Evolutionary conservation across 2,797 vertebrate genomes (phyloP), one percentile per base, ranked within the genome.

Genomic region (Xiphorhynchus erythropygius): DNA sequence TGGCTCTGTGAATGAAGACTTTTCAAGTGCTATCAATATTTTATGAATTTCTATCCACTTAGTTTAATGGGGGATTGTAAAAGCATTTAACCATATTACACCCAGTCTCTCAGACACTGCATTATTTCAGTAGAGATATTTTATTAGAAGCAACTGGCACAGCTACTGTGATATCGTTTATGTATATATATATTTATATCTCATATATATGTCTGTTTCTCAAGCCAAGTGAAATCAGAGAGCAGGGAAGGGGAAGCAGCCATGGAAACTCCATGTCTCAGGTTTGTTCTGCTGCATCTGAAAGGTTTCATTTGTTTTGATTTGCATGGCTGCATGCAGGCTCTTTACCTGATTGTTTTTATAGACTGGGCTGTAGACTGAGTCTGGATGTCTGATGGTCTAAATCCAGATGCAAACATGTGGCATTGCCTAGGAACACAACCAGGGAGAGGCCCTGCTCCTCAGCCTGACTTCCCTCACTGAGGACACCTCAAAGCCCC

Each of bases 31-130:
- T 96, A 97, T 98, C 97, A 98, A 97, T 98, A 97, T 98, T 98
- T 98, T 98, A 98, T 98, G 97, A 96, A 98, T 98, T 97, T 97
- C 96, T 96, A 97, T 98, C 97, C 94, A 98, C 97, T 98, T 97
- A 96, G 88, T 98, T 98, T 98, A 98, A 98, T 98, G 96, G 97
- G 90, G 94, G 95, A 97, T 97, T 97, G 95, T 98, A 98, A 98
- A 98, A 98, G 97, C 97, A 97, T 98, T 98, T 98, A 98, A 97
- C 97, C 97, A 95, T 97, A 98, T 97, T 98, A 98, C 78, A 97
- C 96, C 97, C 96, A 92, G 77, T 97, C 95, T 97, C 94, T 97
- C 94, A 95, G 93, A 90, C 97, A 93, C 93, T 96, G 94, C 97
- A 96, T 98, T 97, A 97, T 98, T 98, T 94, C 96, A 97, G 93